Evolutionary conservation across 2,113 vertebrate genomes (phyloP).

Genomic region (Typhlomys cinereus): DNA sequence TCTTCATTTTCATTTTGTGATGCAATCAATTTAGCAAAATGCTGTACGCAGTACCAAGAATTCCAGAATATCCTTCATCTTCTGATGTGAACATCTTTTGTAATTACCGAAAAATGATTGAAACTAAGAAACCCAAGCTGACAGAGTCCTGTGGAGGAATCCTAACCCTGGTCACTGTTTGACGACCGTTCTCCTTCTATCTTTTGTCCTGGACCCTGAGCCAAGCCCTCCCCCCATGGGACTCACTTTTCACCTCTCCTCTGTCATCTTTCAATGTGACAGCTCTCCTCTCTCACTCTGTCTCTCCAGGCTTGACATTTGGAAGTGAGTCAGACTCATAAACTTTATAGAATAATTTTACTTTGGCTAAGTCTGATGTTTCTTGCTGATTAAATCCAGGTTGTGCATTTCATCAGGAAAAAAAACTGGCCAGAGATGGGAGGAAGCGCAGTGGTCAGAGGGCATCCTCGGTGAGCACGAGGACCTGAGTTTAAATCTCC

Average conservation of each 20-base stretch:
- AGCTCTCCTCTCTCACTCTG: background rate
- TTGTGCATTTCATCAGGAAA: background rate
- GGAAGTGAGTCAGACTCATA: background rate
- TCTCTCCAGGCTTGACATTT: conserved; percentile 14
- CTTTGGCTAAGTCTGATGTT: background rate
- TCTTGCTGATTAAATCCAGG: conserved; percentile 7
- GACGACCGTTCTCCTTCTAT: background rate
- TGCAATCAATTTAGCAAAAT: background rate
- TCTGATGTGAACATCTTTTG: background rate
- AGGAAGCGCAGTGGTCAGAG: background rate
- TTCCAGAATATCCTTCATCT: background rate
- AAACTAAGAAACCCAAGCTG: background rate
- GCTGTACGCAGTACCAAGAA: background rate
- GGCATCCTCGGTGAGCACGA: background rate
- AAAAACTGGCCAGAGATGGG: background rate
- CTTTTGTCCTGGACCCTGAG: background rate
- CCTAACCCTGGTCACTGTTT: background rate
- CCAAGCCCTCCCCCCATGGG: background rate
- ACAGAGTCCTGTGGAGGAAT: background rate
- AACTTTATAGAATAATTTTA: background rate
- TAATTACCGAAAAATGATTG: background rate
- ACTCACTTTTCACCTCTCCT: background rate
- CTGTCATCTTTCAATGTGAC: background rate
- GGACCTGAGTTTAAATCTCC: background rate
- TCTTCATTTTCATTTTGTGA: conserved; percentile 39